A percentile compares a stretch with the other conserved stretches of the same genome.
Evolutionary conservation across 2,888 invertebrate genomes (phyloP).

Genomic region (Chrysolina americana): DNA sequence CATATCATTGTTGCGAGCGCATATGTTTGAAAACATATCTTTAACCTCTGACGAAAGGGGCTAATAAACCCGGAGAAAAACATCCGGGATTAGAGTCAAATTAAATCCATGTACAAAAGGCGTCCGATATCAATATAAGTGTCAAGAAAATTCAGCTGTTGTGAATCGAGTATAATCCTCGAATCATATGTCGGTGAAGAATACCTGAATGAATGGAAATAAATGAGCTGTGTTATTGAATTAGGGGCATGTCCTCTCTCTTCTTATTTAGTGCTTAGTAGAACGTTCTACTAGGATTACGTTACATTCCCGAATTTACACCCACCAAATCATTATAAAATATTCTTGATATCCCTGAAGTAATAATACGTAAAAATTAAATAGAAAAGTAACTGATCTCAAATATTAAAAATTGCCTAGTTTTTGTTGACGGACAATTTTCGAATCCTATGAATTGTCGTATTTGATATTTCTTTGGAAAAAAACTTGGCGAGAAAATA

Average conservation of each 20-base stretch:
- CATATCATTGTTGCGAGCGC: constrained; percentile 35
- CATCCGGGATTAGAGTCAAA: constrained; percentile 60
- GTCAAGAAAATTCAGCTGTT: constrained; percentile 36
- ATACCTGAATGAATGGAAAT: neutral
- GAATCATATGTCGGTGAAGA: constrained; percentile 22
- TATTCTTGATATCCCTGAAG: too few relatives aligned
- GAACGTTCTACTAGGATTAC: neutral
- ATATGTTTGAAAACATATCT: constrained; percentile 58
- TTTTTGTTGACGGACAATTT: too few relatives aligned
- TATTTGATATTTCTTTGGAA: too few relatives aligned
- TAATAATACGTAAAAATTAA: too few relatives aligned
- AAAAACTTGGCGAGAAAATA: too few relatives aligned
- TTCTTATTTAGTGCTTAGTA: neutral
- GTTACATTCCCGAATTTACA: neutral
- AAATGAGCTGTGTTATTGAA: constrained; percentile 19
- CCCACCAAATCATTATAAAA: too few relatives aligned
- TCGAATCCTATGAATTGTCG: too few relatives aligned
- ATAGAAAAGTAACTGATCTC: too few relatives aligned
- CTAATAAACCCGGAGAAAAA: constrained; percentile 58
- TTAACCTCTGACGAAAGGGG: constrained; percentile 51
- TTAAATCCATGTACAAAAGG: constrained; percentile 56
- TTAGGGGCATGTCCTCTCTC: neutral
- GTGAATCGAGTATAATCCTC: constrained; percentile 27
- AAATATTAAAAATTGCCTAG: too few relatives aligned
- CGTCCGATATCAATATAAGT: constrained; percentile 54